These are phyloP conservation scores for Donacobius atricapilla DNA, from an alignment of 2,113 vertebrate genomes.

Conservation along the genomic window DNA sequence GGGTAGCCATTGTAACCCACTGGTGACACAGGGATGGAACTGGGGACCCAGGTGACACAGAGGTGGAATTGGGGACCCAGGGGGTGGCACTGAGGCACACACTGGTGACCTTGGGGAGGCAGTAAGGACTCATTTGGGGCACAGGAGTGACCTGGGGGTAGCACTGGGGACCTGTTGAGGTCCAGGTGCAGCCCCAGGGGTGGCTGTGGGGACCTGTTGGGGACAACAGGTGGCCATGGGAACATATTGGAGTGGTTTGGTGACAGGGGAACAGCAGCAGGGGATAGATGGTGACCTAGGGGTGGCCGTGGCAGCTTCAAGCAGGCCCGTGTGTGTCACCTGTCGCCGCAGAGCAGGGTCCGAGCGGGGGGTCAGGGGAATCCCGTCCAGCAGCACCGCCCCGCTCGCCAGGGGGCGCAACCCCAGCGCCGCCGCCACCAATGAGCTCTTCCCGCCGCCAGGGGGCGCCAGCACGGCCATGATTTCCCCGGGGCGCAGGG, in stretches of 20 bases:
- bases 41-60: not conserved
- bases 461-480: not conserved
- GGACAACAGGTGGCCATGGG: not conserved
- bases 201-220: not conserved
- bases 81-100: not conserved
- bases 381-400: not conserved
- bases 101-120: not conserved
- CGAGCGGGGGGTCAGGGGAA: not conserved
- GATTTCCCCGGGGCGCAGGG: not conserved
- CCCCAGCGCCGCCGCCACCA: not conserved
- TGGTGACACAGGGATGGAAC: not conserved
- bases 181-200: fast-evolving
- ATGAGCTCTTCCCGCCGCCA: not conserved
- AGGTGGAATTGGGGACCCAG: not conserved
- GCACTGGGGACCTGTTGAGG: not conserved
- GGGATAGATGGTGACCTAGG: too few species aligned
- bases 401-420: not conserved
- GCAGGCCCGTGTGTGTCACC: not conserved
- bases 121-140: not conserved
- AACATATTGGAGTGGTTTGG: not conserved
- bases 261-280: not conserved
- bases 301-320: fast-evolving
- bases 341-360: not conserved
- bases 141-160: not conserved
- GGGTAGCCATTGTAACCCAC: not conserved